Percentiles rank a stretch among this genome's conserved stretches.
phyloP scores from a whole-genome alignment of 2,888 invertebrate genomes.

The Phytoseiulus persimilis region DNA sequence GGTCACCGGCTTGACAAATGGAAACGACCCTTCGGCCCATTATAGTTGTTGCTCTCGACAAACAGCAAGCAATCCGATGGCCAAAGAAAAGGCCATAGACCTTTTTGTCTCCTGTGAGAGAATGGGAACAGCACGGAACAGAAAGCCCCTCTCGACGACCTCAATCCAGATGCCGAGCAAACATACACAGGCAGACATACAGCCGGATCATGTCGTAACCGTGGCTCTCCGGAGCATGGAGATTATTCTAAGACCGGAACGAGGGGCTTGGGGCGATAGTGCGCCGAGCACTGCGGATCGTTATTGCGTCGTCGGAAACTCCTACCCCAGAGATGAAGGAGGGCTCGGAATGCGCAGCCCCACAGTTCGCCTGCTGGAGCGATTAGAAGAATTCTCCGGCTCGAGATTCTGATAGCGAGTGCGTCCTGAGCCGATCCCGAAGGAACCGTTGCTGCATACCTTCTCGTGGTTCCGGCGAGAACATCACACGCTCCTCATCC shows the following conservation, averaged over 20 bases:
- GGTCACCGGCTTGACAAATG: conserved; percentile 5
- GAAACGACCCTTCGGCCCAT: not conserved
- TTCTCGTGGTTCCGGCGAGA: no score
- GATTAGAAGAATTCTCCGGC: no score
- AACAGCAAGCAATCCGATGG: not conserved
- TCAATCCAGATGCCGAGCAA: not conserved
- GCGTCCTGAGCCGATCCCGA: no score
- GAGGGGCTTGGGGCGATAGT: not conserved
- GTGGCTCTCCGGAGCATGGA: not conserved
- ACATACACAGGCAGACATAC: not conserved
- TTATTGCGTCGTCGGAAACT: not conserved
- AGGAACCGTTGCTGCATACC: no score
- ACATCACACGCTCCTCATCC: not conserved
- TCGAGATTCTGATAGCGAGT: no score
- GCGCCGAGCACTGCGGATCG: not conserved
- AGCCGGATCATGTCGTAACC: not conserved
- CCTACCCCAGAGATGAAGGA: not conserved
- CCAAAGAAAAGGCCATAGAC: not conserved
- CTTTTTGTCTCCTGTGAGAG: not conserved
- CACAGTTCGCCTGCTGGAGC: no score
- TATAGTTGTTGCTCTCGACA: not conserved
- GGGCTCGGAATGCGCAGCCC: no score
- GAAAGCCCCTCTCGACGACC: not conserved
- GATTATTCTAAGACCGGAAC: not conserved
- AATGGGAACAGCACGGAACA: not conserved